Evolutionary conservation across 2,888 invertebrate species (phyloP).

Genomic region (Tricholauxania praeusta): DNA sequence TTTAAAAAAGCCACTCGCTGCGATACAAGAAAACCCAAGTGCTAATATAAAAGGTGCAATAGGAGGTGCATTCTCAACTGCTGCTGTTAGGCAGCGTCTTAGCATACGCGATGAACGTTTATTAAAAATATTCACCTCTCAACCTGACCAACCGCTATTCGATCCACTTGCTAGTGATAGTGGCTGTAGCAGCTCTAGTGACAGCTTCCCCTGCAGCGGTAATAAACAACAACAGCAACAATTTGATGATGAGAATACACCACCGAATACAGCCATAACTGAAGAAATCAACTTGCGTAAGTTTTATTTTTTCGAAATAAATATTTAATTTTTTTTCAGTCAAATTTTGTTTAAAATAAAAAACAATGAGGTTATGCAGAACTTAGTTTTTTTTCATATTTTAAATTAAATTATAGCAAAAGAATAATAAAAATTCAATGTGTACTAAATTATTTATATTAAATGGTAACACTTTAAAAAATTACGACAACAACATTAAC

Average conservation of each 20-base stretch:
- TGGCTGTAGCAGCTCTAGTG: conserved; percentile 44
- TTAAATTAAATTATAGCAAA: conserved; percentile 22
- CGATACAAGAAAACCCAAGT: too few species aligned
- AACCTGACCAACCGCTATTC: conserved; percentile 49
- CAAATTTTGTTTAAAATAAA: neutral
- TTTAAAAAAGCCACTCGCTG: too few species aligned
- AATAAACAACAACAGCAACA: conserved; percentile 9
- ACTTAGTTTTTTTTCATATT: neutral
- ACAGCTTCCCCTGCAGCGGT: conserved; percentile 16
- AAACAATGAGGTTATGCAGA: neutral
- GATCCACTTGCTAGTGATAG: conserved; percentile 34
- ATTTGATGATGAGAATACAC: conserved; percentile 2
- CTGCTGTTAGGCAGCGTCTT: conserved; percentile 40
- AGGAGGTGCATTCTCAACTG: neutral
- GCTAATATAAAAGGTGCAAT: too few species aligned
- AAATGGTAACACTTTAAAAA: conserved; percentile 36
- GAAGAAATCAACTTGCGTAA: conserved; percentile 29
- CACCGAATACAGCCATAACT: neutral
- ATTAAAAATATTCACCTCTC: conserved; percentile 46
- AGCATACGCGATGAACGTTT: conserved; percentile 50
- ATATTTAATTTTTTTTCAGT: neutral
- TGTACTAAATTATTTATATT: conserved; percentile 37
- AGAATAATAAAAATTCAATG: conserved; percentile 38
- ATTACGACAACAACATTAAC: conserved; percentile 5
- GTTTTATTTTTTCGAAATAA: conserved; percentile 4